Evolutionary conservation across 2,113 vertebrate genomes (phyloP).

Genomic region (Artemisiospiza belli): DNA sequence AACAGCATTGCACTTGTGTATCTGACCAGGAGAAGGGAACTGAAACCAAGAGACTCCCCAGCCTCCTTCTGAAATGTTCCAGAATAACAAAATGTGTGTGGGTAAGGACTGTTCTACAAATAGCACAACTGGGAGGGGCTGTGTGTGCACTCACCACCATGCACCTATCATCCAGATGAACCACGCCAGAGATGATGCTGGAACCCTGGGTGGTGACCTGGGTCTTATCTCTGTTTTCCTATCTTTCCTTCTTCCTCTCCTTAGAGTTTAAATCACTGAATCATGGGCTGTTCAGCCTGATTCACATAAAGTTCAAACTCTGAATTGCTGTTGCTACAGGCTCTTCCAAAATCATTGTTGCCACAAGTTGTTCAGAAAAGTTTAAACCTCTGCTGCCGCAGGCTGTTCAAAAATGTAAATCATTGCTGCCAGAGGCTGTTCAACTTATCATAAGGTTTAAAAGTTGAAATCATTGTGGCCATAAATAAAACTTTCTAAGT

Average conservation of each 20-base stretch:
- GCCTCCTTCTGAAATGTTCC: background rate
- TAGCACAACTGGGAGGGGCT: background rate
- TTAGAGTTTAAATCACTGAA: background rate
- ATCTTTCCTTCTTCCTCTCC: background rate
- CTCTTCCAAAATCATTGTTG: background rate
- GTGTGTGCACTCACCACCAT: background rate
- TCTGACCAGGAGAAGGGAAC: background rate
- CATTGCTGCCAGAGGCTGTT: background rate
- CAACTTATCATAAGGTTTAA: background rate
- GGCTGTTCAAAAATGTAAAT: background rate
- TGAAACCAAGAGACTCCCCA: background rate
- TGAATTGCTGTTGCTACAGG: background rate
- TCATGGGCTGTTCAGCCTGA: background rate
- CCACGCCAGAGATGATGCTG: background rate
- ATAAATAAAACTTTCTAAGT: background rate
- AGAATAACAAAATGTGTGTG: background rate
- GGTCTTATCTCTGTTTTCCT: background rate
- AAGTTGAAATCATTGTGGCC: background rate
- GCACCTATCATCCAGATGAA: background rate
- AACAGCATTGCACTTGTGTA: background rate
- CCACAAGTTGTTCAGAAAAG: background rate
- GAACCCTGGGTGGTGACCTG: rapidly evolving
- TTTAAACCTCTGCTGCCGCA: background rate
- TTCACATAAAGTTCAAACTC: background rate
- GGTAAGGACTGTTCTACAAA: background rate